These are phyloP conservation scores for Neocrepidodera transversa DNA, from an alignment of 2,888 invertebrate species.

Conservation along the genomic window DNA sequence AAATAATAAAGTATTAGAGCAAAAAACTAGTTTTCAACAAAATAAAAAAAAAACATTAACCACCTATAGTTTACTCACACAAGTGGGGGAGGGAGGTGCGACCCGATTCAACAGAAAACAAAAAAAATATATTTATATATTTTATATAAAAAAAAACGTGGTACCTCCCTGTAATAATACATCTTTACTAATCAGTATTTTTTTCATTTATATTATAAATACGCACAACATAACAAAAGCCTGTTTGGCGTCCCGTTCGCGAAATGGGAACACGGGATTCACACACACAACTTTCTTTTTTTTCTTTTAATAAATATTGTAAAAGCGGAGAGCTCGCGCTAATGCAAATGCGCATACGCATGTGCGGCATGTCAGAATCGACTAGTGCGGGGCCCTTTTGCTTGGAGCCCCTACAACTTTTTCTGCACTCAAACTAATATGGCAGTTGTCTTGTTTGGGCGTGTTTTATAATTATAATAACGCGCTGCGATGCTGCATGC, in stretches of 20 bases:
- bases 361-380: slow-evolving; percentile 37
- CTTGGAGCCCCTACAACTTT: slow-evolving; percentile 27
- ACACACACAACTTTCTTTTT: slow-evolving; percentile 17
- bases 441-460: slow-evolving; percentile 50
- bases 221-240: slow-evolving; percentile 36
- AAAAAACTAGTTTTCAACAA: slow-evolving; percentile 26
- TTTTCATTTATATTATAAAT: slow-evolving; percentile 33
- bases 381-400: slow-evolving; percentile 17
- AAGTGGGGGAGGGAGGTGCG: slow-evolving; percentile 1
- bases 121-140: slow-evolving; percentile 23
- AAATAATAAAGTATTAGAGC: slow-evolving; percentile 29
- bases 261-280: background rate
- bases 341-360: too few species aligned
- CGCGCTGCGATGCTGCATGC: slow-evolving; percentile 35
- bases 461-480: slow-evolving; percentile 2
- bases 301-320: slow-evolving; percentile 33
- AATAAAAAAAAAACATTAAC: slow-evolving; percentile 19
- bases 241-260: slow-evolving; percentile 7
- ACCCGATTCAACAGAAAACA: slow-evolving; percentile 29
- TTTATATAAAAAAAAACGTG: slow-evolving; percentile 10
- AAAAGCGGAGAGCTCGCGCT: slow-evolving; percentile 29
- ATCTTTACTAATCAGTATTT: slow-evolving; percentile 23
- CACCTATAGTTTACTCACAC: slow-evolving; percentile 11
- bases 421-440: slow-evolving; percentile 60
- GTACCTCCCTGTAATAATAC: slow-evolving; percentile 29